A percentile compares a stretch with the other conserved stretches of the same genome.
phyloP scores from a whole-genome alignment of 2,797 vertebrate genomes.

The Danio jaintianensis region DNA sequence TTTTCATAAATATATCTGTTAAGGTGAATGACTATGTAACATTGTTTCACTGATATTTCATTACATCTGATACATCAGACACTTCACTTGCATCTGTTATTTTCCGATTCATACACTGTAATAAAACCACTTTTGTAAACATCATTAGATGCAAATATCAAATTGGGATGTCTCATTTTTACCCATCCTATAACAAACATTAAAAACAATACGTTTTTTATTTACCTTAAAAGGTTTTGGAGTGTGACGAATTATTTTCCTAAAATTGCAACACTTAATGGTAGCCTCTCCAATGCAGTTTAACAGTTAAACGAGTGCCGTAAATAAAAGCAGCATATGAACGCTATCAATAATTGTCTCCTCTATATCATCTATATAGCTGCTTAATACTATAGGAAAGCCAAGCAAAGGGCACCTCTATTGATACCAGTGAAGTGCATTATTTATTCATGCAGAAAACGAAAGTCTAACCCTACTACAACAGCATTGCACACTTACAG shows the following conservation, averaged over 20 bases:
- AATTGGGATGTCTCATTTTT: no score
- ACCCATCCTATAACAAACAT: no score
- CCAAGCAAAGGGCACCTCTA: conserved; percentile 44
- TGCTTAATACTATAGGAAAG: conserved; percentile 5
- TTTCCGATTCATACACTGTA: no score
- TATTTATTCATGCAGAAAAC: conserved; percentile 59
- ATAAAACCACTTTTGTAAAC: no score
- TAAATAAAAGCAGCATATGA: background rate
- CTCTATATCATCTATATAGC: conserved; percentile 1
- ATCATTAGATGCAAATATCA: no score
- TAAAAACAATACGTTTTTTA: no score
- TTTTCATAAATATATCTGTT: no score
- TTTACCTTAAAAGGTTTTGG: background rate
- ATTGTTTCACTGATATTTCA: no score
- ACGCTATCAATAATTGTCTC: background rate
- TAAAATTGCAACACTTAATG: background rate
- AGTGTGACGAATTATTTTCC: background rate
- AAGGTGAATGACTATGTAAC: no score
- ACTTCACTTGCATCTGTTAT: no score
- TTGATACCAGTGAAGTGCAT: conserved; percentile 50
- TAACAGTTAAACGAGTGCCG: background rate
- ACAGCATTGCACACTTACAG: conserved; percentile 36
- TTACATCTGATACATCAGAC: no score
- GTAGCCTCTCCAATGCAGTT: background rate
- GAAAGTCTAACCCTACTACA: conserved; percentile 53